phyloP scores from a whole-genome alignment of 1,140 invertebrate genomes.

The Tetramorium simillimum region DNA sequence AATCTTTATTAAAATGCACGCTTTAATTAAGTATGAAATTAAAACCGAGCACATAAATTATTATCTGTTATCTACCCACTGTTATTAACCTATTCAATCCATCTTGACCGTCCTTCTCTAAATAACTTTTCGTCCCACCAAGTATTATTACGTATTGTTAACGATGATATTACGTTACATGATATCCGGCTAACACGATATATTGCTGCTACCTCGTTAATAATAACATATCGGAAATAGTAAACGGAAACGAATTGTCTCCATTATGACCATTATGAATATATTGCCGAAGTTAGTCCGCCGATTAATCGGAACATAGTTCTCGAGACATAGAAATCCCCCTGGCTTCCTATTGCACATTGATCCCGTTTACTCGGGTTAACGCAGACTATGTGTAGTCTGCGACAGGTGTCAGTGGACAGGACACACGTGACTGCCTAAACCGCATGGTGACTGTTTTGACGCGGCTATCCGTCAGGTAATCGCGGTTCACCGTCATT shows the following conservation, averaged over 20 bases:
- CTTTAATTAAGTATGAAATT: background rate
- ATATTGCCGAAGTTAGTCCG: background rate
- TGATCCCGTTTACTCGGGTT: constrained; percentile 36
- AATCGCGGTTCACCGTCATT: constrained; percentile 70
- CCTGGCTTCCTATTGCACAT: constrained; percentile 14
- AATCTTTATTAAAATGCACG: background rate
- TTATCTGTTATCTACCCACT: background rate
- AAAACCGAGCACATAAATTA: background rate
- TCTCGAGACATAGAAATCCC: constrained; percentile 31
- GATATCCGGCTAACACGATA: background rate
- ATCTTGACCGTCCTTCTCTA: background rate
- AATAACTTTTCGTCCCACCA: background rate
- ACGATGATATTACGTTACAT: too few relatives aligned
- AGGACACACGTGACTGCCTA: constrained; percentile 63
- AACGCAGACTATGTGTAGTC: constrained; percentile 26
- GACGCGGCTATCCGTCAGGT: constrained; percentile 73
- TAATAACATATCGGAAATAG: background rate
- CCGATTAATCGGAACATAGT: background rate
- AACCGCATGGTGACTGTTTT: constrained; percentile 67
- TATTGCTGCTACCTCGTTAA: background rate
- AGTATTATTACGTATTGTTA: background rate
- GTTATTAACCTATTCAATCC: background rate
- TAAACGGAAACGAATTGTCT: background rate
- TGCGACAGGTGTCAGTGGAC: constrained; percentile 71
- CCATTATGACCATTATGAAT: background rate